Conservation (phyloP, 2,797 vertebrate species). For the Thamnophis elegans region DNA sequence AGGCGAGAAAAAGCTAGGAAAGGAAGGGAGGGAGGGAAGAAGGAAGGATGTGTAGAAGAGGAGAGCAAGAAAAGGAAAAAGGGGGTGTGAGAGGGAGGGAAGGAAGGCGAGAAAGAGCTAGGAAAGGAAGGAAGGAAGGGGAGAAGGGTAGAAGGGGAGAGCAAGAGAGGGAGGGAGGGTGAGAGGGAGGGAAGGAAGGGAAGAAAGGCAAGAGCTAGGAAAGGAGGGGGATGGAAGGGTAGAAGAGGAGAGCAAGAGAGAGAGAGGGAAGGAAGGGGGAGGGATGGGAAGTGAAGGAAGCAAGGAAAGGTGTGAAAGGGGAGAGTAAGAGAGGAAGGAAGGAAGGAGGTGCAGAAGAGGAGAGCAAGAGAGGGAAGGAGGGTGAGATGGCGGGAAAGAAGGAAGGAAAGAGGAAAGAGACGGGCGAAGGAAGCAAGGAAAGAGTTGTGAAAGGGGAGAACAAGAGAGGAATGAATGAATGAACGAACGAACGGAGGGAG, state of each 20-base stretch:
- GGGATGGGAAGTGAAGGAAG: too few species aligned
- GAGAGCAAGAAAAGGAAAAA: not conserved
- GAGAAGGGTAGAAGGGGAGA: not conserved
- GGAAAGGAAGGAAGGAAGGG: not conserved
- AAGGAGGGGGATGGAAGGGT: fast-evolving
- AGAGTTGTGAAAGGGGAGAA: not conserved
- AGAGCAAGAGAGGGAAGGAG: not conserved
- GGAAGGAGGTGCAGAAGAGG: not conserved
- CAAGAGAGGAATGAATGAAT: too few species aligned
- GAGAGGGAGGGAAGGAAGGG: not conserved
- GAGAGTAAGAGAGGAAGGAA: too few species aligned
- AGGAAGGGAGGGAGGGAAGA: not conserved
- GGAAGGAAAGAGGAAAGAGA: not conserved
- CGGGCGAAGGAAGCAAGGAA: not conserved
- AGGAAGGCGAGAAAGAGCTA: not conserved
- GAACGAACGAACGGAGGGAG: not conserved
- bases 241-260: not conserved
- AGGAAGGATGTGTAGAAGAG: too few species aligned
- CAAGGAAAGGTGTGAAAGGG: too few species aligned
- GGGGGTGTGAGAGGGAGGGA: not conserved
- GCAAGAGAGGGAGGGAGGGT: not conserved
- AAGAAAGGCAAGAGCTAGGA: fast-evolving
- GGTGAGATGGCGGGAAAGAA: not conserved
- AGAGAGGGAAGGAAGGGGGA: too few species aligned
- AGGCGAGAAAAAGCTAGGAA: not conserved